Conservation (phyloP, 1,140 invertebrate genomes). For the Ips typographus region DNA sequence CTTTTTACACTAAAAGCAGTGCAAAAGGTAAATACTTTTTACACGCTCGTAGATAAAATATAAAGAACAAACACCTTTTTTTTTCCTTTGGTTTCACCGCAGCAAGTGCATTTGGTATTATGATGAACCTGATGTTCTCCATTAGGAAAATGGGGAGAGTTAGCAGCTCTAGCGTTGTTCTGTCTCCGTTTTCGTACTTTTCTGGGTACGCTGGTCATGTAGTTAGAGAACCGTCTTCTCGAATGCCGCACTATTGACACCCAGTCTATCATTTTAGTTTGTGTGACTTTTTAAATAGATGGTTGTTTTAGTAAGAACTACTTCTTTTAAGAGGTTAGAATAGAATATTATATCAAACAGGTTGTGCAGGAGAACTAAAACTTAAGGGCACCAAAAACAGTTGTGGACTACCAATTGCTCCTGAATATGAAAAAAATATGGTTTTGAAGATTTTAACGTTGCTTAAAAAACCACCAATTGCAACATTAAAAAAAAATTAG, state of each 20-base stretch:
- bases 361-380: too few species aligned
- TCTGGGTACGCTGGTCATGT: constrained; percentile 65
- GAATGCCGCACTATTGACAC: constrained; percentile 75
- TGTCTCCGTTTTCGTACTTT: constrained; percentile 62
- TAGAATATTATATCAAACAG: too few species aligned
- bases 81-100: constrained; percentile 47
- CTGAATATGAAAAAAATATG: too few species aligned
- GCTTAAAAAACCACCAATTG: too few species aligned
- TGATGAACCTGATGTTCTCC: neutral
- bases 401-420: too few species aligned
- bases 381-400: too few species aligned
- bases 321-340: too few species aligned
- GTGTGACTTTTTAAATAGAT: too few species aligned
- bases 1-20: too few species aligned
- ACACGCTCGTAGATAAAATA: neutral
- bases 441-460: too few species aligned
- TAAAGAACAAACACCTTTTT: constrained; percentile 40
- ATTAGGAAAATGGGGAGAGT: constrained; percentile 16
- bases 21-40: neutral
- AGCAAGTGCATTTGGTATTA: constrained; percentile 49
- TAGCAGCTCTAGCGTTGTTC: constrained; percentile 34
- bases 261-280: constrained; percentile 71
- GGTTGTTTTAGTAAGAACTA: too few species aligned
- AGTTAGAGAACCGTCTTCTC: constrained; percentile 69
- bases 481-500: too few species aligned